Evolutionary conservation across 2,888 invertebrate species (phyloP).

Genomic region (Keiferia lycopersicella): DNA sequence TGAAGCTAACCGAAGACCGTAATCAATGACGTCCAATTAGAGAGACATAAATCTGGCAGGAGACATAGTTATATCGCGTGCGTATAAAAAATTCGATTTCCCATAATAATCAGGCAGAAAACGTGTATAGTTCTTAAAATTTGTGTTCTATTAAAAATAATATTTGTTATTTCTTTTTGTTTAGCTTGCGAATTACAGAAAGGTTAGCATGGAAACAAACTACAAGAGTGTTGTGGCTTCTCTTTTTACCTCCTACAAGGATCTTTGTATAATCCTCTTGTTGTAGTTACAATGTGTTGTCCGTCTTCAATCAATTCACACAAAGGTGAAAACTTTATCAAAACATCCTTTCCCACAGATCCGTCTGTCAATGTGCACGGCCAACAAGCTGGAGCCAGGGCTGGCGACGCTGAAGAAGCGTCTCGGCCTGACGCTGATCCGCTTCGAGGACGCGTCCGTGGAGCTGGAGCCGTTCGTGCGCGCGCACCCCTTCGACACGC

Average conservation of each 20-base stretch:
- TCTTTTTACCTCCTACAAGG: too few species aligned
- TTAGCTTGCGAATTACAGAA: conserved; percentile 39
- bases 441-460: conserved; percentile 98
- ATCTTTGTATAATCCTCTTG: too few species aligned
- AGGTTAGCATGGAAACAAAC: conserved; percentile 38
- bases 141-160: too few species aligned
- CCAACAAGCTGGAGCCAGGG: conserved; percentile 87
- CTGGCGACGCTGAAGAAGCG: conserved; percentile 91
- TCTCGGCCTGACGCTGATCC: conserved; percentile 93
- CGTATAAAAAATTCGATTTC: too few species aligned
- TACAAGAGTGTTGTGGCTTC: background rate
- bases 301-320: too few species aligned
- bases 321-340: too few species aligned
- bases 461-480: conserved; percentile 94
- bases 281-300: too few species aligned
- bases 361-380: conserved; percentile 93
- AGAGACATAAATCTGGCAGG: too few species aligned
- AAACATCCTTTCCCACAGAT: conserved; percentile 78
- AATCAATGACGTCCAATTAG: background rate
- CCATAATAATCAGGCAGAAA: too few species aligned
- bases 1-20: background rate
- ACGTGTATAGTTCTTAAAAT: too few species aligned
- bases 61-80: too few species aligned
- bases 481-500: conserved; percentile 95
- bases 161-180: conserved; percentile 19